Percentiles rank a stretch among this genome's conserved stretches.
Evolutionary conservation across 1,140 invertebrate species (phyloP).

Genomic region (Lepidurus couesii): DNA sequence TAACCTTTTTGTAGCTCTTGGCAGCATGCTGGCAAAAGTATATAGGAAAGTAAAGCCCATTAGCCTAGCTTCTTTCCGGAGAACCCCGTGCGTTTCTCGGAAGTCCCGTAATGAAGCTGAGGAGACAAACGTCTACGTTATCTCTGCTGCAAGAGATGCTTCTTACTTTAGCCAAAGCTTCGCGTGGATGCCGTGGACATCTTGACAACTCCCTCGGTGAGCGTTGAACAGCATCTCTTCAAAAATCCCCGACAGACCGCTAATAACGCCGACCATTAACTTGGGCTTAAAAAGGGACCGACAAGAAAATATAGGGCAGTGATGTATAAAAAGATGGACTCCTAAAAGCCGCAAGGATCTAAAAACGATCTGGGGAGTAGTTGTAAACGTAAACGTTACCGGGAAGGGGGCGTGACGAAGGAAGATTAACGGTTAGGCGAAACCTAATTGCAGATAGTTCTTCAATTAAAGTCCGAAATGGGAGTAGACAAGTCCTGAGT

Average conservation of each 20-base stretch:
- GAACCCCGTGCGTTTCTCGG: background rate
- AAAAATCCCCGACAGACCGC: no score
- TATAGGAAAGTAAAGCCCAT: background rate
- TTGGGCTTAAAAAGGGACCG: no score
- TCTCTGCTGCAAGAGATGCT: background rate
- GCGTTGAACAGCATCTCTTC: no score
- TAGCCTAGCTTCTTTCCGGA: conserved; percentile 16
- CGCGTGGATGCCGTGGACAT: no score
- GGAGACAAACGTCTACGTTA: background rate
- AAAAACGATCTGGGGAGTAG: background rate
- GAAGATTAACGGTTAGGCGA: background rate
- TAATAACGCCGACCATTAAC: no score
- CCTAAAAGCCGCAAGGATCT: background rate
- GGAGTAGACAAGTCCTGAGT: background rate
- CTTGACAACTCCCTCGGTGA: no score
- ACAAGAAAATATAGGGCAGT: no score
- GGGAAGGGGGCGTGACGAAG: background rate
- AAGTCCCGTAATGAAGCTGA: background rate
- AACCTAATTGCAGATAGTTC: background rate
- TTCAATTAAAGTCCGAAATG: background rate
- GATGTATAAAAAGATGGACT: no score
- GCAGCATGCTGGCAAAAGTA: background rate
- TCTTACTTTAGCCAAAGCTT: no score
- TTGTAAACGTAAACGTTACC: background rate
- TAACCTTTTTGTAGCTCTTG: background rate